phyloP scores from a whole-genome alignment of 1,140 invertebrate genomes.

The Microplitis demolitor region DNA sequence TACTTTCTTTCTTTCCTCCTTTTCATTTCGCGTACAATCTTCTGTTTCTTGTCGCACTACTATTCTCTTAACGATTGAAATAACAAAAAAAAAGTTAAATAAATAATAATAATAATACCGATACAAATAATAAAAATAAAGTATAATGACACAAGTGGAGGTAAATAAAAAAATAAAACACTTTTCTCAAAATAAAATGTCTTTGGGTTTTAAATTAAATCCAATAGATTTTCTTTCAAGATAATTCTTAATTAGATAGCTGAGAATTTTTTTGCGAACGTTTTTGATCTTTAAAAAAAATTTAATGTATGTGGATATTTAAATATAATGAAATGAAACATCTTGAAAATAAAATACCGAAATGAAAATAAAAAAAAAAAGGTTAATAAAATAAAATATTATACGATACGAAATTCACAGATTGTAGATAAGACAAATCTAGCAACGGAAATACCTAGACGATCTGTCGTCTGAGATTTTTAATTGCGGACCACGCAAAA shows the following conservation, averaged over 20 bases:
- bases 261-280: conserved; percentile 7
- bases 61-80: background rate
- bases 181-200: background rate
- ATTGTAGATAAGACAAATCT: conserved; percentile 12
- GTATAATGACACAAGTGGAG: background rate
- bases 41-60: background rate
- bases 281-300: background rate
- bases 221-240: background rate
- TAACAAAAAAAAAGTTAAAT: background rate
- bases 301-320: background rate
- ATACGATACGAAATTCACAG: conserved; percentile 5
- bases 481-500: conserved; percentile 16
- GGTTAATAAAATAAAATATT: background rate
- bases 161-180: background rate
- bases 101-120: background rate
- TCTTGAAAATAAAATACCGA: background rate
- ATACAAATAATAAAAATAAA: background rate
- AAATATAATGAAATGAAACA: background rate
- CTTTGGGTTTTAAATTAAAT: background rate
- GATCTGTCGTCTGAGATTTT: conserved; percentile 9
- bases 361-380: background rate
- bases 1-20: conserved; percentile 36
- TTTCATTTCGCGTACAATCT: conserved; percentile 30
- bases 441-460: conserved; percentile 15
- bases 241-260: conserved; percentile 5